Conservation (phyloP, 2,113 vertebrate species). For the Mustela lutreola region DNA sequence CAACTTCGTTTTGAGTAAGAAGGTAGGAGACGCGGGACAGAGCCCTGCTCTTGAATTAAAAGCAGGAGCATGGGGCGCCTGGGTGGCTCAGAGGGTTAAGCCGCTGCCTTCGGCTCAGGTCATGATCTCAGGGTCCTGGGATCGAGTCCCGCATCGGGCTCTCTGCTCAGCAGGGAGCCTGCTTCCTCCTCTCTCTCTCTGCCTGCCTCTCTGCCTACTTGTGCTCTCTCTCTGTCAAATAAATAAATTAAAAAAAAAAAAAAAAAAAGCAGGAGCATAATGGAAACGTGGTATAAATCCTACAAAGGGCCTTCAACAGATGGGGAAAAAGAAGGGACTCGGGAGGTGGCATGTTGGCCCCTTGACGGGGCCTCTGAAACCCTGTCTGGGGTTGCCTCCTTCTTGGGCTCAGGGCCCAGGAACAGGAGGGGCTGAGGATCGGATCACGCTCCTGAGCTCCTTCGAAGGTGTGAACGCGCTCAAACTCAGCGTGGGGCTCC, state of each 20-base stretch:
- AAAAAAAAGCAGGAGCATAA: neutral
- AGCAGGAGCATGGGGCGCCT: neutral
- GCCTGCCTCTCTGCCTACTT: too few species aligned
- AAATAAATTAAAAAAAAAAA: too few species aligned
- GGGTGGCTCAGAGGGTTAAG: too few species aligned
- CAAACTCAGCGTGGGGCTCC: neutral
- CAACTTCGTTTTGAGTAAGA: neutral
- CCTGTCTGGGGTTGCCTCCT: neutral
- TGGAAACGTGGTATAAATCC: neutral
- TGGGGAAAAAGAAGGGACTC: neutral
- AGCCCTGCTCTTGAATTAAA: neutral
- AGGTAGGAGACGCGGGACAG: neutral
- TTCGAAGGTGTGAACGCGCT: neutral
- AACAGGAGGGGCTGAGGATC: too few species aligned
- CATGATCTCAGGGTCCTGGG: too few species aligned
- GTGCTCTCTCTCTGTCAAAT: too few species aligned
- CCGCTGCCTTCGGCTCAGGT: too few species aligned
- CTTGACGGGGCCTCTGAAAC: neutral
- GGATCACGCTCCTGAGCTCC: rapidly evolving
- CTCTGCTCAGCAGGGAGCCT: too few species aligned
- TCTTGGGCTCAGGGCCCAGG: neutral
- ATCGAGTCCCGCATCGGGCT: too few species aligned
- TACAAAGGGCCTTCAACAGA: neutral
- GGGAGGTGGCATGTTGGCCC: rapidly evolving
- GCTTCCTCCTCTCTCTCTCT: too few species aligned